phyloP scores from a whole-genome alignment of 1,140 invertebrate species.

The Ladona fulva region DNA sequence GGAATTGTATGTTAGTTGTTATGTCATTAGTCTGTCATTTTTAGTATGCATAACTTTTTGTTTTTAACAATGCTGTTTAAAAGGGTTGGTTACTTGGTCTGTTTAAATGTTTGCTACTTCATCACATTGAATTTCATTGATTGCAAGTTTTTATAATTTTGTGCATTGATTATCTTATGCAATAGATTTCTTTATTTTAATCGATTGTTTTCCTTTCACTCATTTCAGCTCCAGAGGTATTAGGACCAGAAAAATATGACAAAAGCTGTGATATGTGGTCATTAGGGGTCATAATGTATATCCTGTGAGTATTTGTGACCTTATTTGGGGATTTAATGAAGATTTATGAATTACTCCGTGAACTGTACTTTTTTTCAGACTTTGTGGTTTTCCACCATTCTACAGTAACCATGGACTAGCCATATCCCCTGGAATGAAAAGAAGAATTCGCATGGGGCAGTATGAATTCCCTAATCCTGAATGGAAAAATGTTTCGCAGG shows the following conservation, averaged over 20 bases:
- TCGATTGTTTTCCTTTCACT: constrained; percentile 15
- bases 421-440: constrained; percentile 99
- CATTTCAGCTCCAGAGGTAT: constrained; percentile 78
- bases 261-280: constrained; percentile 99
- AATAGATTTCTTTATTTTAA: no score
- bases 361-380: constrained; percentile 42
- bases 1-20: no score
- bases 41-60: no score
- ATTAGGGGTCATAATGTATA: constrained; percentile 96
- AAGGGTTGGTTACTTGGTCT: no score
- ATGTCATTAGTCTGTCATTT: no score
- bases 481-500: constrained; percentile 87
- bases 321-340: background rate
- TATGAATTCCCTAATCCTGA: constrained; percentile 95
- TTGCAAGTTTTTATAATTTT: no score
- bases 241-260: constrained; percentile 96
- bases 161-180: no score
- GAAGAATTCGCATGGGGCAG: constrained; percentile 87
- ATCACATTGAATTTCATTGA: no score
- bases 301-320: constrained; percentile 60
- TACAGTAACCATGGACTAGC: constrained; percentile 94
- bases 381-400: constrained; percentile 97
- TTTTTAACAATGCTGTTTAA: no score
- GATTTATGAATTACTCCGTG: background rate
- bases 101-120: no score